Base-by-base conservation (phyloP, 2,888 invertebrate genomes). In the Synanthedon andrenaeformis region DNA sequence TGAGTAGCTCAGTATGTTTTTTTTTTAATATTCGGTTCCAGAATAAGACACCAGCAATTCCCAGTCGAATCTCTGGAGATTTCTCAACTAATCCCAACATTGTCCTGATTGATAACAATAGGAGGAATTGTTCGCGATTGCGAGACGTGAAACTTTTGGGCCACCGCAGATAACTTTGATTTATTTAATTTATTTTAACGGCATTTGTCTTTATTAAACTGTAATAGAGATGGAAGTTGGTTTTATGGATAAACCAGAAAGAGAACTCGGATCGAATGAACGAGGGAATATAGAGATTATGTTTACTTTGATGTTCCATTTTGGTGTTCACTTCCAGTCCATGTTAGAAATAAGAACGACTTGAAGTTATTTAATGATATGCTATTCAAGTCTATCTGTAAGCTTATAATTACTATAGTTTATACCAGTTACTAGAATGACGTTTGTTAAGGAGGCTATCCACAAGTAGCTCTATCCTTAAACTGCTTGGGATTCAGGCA, bases 101-200 rank as follows among this genome's bases (percentile, higher is more conserved):
- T 56, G 59, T 45, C 55, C 56, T 56, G 57, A 59, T 59, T 57
- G 57, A 57, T 59, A 52, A 51, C 56, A 49, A 53, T 42, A 19
- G 49, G 13, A 49, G 35, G 51, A 41, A 49, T 45, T 51, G 23
- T 42, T 10, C 52, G 14, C 49, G 49, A 49, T 49, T 49, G 19
- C 49, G 49, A 13, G 17, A 13, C 50, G 42, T 10, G 49, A 51
- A 42, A 54, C 49, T 51, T 54, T 42, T 53, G 48, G 14, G n/a
- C 12, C 49, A 17, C 49, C 23, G 19, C 49, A 49, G 49, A 49
- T 49, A 49, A 41, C 49, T 49, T 14, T 54, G 14, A 50, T 55
- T 51, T 51, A 52, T 55, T 51, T 51, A 54, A 54, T 54, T 54
- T 50, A 52, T 54, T 52, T 13, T 12, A 49, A 49, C 49, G 49